phyloP scores from a whole-genome alignment of 92 coral and sea anemone species.

The Heteractis magnifica region DNA sequence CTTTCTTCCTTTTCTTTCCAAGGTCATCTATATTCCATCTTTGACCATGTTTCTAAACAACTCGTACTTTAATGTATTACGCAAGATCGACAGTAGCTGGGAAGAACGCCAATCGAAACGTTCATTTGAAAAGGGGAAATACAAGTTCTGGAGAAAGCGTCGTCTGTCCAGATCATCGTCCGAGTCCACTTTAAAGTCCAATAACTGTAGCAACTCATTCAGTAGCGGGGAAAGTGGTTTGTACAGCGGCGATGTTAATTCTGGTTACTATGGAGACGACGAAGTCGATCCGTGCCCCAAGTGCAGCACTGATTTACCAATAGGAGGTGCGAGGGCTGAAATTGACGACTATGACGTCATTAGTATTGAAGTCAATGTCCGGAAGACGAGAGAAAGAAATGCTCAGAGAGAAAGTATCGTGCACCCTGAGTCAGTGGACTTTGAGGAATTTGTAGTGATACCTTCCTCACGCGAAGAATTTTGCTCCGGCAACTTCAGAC shows the following conservation, averaged over 20 bases:
- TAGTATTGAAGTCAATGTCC: slow-evolving; percentile 56
- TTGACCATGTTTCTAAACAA: slow-evolving; percentile 71
- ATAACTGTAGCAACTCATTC: slow-evolving; percentile 47
- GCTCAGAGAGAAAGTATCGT: not conserved
- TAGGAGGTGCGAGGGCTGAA: slow-evolving; percentile 31
- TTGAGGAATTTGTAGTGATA: slow-evolving; percentile 74
- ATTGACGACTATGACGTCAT: slow-evolving; percentile 75
- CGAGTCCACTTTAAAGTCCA: slow-evolving; percentile 20
- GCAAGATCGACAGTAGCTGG: slow-evolving; percentile 84
- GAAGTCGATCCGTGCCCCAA: slow-evolving; percentile 73
- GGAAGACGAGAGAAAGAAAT: not conserved
- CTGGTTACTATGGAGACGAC: slow-evolving; percentile 95
- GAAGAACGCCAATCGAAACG: slow-evolving; percentile 49
- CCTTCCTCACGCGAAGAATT: slow-evolving; percentile 82
- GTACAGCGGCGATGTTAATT: slow-evolving; percentile 72
- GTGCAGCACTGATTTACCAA: slow-evolving; percentile 39
- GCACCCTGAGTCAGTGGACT: slow-evolving; percentile 24
- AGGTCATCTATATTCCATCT: not conserved
- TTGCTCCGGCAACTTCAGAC: slow-evolving; percentile 52
- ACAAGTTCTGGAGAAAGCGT: slow-evolving; percentile 29
- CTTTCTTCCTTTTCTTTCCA: not conserved
- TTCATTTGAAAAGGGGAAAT: slow-evolving; percentile 3
- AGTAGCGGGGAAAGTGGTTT: slow-evolving; percentile 79
- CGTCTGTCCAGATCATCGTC: slow-evolving; percentile 30
- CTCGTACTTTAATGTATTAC: slow-evolving; percentile 79